Conservation (phyloP, 2,113 vertebrate genomes). For the Gorsachius goisagi region DNA sequence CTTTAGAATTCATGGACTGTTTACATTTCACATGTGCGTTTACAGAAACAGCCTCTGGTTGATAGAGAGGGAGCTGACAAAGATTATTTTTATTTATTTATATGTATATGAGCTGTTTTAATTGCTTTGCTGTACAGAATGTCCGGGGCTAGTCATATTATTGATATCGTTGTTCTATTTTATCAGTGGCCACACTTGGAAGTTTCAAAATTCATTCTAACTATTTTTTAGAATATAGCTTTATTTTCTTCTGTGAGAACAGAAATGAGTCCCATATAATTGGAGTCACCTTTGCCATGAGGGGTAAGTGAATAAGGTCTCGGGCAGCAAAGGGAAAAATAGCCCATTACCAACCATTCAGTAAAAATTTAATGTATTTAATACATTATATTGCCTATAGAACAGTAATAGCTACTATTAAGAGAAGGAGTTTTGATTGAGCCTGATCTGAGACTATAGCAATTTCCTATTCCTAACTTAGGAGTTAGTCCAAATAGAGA, state of each 20-base stretch:
- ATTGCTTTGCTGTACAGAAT: not conserved
- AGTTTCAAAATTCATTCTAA: not conserved
- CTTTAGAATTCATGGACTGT: not conserved
- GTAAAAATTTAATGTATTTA: not conserved
- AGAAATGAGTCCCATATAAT: not conserved
- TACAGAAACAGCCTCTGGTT: not conserved
- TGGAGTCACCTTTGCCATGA: not conserved
- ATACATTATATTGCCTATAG: not conserved
- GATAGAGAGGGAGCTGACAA: not conserved
- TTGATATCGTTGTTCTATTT: not conserved
- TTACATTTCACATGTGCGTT: not conserved
- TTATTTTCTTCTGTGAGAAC: not conserved
- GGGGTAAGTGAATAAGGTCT: not conserved
- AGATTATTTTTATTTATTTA: not conserved
- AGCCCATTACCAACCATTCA: not conserved
- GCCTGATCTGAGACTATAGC: not conserved
- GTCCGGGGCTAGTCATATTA: not conserved
- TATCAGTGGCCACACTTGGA: not conserved
- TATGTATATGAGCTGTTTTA: not conserved
- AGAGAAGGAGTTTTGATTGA: not conserved
- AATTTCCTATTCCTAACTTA: not conserved
- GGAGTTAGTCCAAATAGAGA: not conserved
- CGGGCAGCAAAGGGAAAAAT: not conserved
- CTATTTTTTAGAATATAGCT: not conserved
- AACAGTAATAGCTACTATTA: not conserved